A percentile compares a stretch with the other conserved stretches of the same genome.
phyloP scores from a whole-genome alignment of 2,888 invertebrate species.

The Apamea crenata region DNA sequence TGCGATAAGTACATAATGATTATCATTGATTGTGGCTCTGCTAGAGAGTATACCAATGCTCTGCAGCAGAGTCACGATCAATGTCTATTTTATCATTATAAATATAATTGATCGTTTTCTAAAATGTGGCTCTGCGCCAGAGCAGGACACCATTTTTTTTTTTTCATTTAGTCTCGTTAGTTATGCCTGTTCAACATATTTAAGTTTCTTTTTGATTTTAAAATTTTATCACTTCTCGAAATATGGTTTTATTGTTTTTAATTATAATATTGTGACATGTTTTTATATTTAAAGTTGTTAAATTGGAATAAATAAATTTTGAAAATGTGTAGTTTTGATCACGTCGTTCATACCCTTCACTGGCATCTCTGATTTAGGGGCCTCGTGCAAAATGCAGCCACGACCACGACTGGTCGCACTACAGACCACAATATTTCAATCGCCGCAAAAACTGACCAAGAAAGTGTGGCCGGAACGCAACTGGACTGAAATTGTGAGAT shows the following conservation, averaged over 20 bases:
- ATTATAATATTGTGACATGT: not conserved
- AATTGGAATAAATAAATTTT: constrained; percentile 17
- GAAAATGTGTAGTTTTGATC: not conserved
- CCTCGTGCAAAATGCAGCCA: not conserved
- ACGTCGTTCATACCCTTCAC: not conserved
- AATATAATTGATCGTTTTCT: too few species aligned
- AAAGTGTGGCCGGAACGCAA: too few species aligned
- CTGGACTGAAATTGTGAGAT: too few species aligned
- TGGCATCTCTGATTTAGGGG: not conserved
- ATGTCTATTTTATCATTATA: too few species aligned
- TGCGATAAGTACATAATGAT: too few species aligned
- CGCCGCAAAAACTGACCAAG: not conserved
- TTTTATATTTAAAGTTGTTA: not conserved
- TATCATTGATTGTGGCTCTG: too few species aligned
- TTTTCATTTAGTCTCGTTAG: not conserved
- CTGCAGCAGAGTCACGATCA: too few species aligned
- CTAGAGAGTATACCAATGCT: too few species aligned
- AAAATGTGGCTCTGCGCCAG: too few species aligned
- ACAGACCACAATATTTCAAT: not conserved
- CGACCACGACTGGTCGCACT: not conserved
- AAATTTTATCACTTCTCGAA: not conserved
- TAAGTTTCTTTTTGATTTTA: not conserved
- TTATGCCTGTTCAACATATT: not conserved
- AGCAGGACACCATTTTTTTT: not conserved
- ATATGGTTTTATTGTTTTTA: not conserved